Conservation (phyloP, 2,888 invertebrate species). For the Ormia ochracea region DNA sequence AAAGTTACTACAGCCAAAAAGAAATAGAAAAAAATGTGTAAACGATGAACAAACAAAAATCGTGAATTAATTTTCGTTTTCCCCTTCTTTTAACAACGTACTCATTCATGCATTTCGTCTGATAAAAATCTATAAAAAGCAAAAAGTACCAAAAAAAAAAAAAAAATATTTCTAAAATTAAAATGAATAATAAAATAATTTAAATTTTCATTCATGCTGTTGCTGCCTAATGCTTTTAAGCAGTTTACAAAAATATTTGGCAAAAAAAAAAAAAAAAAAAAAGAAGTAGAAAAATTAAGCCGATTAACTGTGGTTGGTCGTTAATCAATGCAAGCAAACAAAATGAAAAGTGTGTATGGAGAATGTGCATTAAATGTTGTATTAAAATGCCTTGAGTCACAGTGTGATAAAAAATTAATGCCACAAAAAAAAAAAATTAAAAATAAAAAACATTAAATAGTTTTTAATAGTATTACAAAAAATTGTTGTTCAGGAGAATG, state of each 20-base stretch:
- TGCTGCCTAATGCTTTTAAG: not conserved
- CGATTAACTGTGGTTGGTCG: slow-evolving; percentile 72
- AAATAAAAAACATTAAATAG: no score
- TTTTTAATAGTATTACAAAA: no score
- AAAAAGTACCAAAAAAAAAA: no score
- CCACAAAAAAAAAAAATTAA: not conserved
- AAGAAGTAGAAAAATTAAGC: slow-evolving; percentile 63
- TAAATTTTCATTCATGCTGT: not conserved
- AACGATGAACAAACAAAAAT: not conserved
- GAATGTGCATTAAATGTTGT: slow-evolving; percentile 12
- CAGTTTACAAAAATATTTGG: slow-evolving; percentile 44
- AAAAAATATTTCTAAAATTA: slow-evolving; percentile 6
- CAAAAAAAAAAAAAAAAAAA: slow-evolving; percentile 43
- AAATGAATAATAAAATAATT: slow-evolving; percentile 41
- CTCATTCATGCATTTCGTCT: not conserved
- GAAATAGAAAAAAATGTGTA: not conserved
- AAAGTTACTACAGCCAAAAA: slow-evolving; percentile 14
- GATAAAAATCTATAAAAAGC: slow-evolving; percentile 41
- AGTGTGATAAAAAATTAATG: not conserved
- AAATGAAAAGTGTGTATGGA: slow-evolving; percentile 6
- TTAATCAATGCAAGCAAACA: slow-evolving; percentile 43
- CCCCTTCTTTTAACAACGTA: not conserved
- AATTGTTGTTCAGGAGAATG: no score
- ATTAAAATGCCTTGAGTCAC: not conserved
- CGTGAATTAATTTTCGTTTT: slow-evolving; percentile 19